A percentile compares a stretch with the other conserved stretches of the same genome.
These are phyloP conservation scores for Yasuhikotakia modesta DNA, from an alignment of 2,797 vertebrate species.

Conservation along the genomic window DNA sequence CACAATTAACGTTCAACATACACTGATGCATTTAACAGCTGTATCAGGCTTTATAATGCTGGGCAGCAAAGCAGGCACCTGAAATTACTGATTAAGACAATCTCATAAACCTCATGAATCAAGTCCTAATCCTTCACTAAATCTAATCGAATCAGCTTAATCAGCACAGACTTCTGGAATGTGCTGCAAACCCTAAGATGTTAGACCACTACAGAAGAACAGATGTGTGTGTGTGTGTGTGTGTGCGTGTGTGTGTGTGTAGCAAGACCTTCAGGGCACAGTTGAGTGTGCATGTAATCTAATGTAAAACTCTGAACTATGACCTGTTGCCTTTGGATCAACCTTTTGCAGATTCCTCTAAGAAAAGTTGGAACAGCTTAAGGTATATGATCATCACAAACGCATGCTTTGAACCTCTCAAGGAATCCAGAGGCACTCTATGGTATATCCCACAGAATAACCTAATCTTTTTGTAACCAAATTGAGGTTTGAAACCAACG, in stretches of 20 bases:
- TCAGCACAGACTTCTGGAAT: conserved; percentile 46
- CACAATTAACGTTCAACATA: too few relatives aligned
- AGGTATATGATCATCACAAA: neutral
- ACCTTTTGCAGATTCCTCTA: conserved; percentile 56
- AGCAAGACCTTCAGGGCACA: conserved; percentile 3
- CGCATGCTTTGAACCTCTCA: neutral
- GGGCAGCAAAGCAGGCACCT: too few relatives aligned
- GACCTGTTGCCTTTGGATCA: conserved; percentile 62
- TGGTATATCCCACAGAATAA: neutral
- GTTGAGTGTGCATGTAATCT: conserved; percentile 16
- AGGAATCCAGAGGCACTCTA: neutral
- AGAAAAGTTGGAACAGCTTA: neutral
- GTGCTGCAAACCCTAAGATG: conserved; percentile 11
- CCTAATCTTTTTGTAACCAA: too few relatives aligned
- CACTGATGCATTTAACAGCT: too few relatives aligned
- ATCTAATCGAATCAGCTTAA: conserved; percentile 36
- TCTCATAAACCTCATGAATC: too few relatives aligned
- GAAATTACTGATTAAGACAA: too few relatives aligned
- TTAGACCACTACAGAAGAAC: conserved; percentile 21
- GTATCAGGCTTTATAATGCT: too few relatives aligned
- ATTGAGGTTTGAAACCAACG: too few relatives aligned
- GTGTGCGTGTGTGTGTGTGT: neutral
- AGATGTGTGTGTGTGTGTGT: neutral
- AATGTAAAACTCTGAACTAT: conserved; percentile 53
- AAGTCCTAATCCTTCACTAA: conserved; percentile 25